Conservation (phyloP, 53 echinoderm and acorn worm genomes). For the Paracentrotus lividus region DNA sequence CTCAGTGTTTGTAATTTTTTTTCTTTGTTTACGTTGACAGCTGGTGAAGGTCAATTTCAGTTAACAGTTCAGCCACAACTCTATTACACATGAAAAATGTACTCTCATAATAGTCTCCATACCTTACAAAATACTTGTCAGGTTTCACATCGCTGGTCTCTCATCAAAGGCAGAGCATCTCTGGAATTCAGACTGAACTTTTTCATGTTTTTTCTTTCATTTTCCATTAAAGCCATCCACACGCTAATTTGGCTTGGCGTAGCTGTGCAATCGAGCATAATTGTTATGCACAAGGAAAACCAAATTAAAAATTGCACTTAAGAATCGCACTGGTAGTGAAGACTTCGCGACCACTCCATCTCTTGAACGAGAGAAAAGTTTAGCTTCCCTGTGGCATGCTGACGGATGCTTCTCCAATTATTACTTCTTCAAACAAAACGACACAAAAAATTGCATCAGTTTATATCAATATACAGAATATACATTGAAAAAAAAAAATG, state of each 20-base stretch:
- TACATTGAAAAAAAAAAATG: slow-evolving; percentile 42
- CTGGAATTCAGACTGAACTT: slow-evolving; percentile 52
- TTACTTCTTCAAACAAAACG: slow-evolving; percentile 52
- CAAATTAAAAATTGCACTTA: slow-evolving; percentile 75
- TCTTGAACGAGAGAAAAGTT: slow-evolving; percentile 34
- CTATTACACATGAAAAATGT: slow-evolving; percentile 68
- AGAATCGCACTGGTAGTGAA: slow-evolving; percentile 67
- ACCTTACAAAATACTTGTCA: not conserved
- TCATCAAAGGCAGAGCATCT: not conserved
- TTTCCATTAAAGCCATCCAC: slow-evolving; percentile 20
- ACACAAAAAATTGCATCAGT: slow-evolving; percentile 61
- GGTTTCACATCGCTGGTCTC: not conserved
- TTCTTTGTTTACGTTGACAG: slow-evolving; percentile 65
- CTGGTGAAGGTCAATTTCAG: slow-evolving; percentile 69
- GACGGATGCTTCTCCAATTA: slow-evolving; percentile 51
- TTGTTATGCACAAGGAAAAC: slow-evolving; percentile 66
- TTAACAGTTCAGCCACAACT: slow-evolving; percentile 67
- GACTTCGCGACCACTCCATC: slow-evolving; percentile 20
- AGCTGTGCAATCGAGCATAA: not conserved
- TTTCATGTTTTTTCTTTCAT: not conserved
- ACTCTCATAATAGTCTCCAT: slow-evolving; percentile 47
- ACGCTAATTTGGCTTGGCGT: not conserved
- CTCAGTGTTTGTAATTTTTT: slow-evolving; percentile 48
- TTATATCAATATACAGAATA: slow-evolving; percentile 61
- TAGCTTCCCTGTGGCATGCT: not conserved